Conservation (phyloP, 2,113 vertebrate species). For the Rostratula benghalensis region DNA sequence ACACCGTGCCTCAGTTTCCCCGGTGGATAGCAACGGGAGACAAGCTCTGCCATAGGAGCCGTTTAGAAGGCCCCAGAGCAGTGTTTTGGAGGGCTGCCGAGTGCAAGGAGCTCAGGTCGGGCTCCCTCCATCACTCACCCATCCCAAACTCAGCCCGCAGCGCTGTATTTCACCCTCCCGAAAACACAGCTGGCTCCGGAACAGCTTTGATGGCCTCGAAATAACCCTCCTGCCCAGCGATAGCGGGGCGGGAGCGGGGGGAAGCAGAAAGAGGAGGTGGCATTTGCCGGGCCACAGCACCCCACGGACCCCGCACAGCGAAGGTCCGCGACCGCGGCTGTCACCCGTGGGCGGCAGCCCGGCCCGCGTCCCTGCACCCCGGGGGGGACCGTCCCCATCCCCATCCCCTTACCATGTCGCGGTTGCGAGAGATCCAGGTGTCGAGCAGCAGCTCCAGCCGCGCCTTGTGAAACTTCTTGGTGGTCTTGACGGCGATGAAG, state of each 20-base stretch:
- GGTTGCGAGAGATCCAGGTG: constrained; percentile 93
- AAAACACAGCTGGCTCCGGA: rapidly evolving
- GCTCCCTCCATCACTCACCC: background rate
- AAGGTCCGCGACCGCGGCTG: background rate
- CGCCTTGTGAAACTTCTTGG: constrained; percentile 94
- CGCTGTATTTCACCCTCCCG: background rate
- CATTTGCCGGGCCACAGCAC: background rate
- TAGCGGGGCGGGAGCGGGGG: rapidly evolving
- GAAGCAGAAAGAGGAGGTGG: background rate
- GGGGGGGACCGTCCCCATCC: background rate
- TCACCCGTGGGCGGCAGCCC: background rate
- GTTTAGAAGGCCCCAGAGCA: background rate
- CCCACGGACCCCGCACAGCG: rapidly evolving
- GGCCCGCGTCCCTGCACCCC: background rate
- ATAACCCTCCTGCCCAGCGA: rapidly evolving
- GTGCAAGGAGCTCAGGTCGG: rapidly evolving
- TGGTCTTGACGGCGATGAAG: constrained; percentile 98
- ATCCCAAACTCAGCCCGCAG: background rate
- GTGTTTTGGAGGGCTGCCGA: background rate
- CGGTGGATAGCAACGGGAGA: rapidly evolving
- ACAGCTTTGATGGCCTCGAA: background rate
- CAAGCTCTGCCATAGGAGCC: rapidly evolving
- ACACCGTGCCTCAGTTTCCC: background rate
- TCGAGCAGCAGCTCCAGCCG: constrained; percentile 91
- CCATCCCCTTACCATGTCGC: constrained; percentile 83